These are phyloP conservation scores for Urosaurus nigricauda DNA, from an alignment of 2,797 vertebrate genomes.

Conservation along the genomic window DNA sequence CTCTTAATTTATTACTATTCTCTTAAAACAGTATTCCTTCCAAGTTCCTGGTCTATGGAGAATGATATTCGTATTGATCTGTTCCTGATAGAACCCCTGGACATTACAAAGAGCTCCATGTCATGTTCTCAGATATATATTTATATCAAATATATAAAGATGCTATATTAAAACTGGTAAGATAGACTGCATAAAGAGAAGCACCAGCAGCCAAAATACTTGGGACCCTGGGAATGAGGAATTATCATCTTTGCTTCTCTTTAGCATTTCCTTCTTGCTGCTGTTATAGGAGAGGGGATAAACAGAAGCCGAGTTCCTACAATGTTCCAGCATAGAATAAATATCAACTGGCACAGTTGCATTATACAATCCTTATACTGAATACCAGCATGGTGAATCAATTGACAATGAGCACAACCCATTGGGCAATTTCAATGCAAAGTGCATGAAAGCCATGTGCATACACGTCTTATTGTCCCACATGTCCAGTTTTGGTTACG, in stretches of 20 bases:
- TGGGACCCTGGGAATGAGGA: not conserved
- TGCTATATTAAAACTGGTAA: not conserved
- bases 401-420: too few relatives aligned
- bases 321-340: too few relatives aligned
- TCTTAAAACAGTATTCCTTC: not conserved
- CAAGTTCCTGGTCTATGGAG: not conserved
- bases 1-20: slow-evolving; percentile 20
- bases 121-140: not conserved
- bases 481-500: too few relatives aligned
- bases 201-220: not conserved
- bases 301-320: not conserved
- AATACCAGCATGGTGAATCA: too few relatives aligned
- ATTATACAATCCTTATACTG: too few relatives aligned
- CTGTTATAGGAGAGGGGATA: not conserved
- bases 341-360: too few relatives aligned
- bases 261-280: not conserved
- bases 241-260: not conserved
- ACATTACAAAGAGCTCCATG: not conserved
- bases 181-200: not conserved
- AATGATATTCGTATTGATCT: not conserved
- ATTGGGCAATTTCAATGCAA: too few relatives aligned
- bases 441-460: too few relatives aligned
- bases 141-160: too few relatives aligned
- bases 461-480: too few relatives aligned
- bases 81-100: not conserved